These are phyloP conservation scores for Crotalus horridus DNA, from an alignment of 2,113 vertebrate species.

Conservation along the genomic window DNA sequence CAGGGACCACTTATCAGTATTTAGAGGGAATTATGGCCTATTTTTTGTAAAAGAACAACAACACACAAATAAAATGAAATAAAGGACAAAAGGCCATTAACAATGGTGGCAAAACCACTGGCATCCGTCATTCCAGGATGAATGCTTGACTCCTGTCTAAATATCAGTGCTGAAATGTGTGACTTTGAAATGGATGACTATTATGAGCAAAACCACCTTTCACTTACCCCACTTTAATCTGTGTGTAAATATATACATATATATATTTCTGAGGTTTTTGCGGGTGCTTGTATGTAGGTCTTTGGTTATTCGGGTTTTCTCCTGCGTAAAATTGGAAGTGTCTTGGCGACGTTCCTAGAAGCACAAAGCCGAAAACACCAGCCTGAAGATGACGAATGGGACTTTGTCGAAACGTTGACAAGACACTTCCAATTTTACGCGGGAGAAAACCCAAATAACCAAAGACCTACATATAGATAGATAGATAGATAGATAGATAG, in stretches of 20 bases:
- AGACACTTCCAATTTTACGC: no score
- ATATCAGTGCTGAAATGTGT: not conserved
- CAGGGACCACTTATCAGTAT: not conserved
- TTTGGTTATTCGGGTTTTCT: no score
- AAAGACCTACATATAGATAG: no score
- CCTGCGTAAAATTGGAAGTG: no score
- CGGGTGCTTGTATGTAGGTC: no score
- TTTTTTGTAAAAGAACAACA: not conserved
- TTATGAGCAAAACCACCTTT: not conserved
- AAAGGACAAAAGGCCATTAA: not conserved
- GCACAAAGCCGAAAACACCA: no score
- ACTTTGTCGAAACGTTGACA: no score
- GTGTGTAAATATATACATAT: not conserved
- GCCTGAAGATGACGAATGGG: no score
- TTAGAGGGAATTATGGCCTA: not conserved
- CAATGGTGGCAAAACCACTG: not conserved
- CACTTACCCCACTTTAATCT: slow-evolving; percentile 20
- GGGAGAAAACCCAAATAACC: no score
- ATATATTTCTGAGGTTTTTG: no score
- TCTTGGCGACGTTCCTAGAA: no score
- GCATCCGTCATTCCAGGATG: not conserved
- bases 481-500: no score
- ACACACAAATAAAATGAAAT: not conserved
- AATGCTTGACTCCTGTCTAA: not conserved
- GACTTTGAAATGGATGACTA: not conserved